phyloP scores from a whole-genome alignment of 2,888 invertebrate species.

The Epinotia bilunana region DNA sequence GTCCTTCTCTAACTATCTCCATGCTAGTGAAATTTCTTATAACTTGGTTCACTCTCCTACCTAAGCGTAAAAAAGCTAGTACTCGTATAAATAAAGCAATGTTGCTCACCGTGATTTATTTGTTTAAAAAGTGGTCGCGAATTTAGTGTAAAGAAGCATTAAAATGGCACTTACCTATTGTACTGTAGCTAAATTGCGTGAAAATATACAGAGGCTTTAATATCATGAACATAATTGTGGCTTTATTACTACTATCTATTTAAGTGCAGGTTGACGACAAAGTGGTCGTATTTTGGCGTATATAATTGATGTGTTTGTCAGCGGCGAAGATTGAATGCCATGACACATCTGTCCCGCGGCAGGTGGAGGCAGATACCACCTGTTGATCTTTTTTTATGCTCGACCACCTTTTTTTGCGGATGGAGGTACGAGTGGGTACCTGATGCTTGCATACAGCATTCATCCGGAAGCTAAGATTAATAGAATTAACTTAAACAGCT shows the following conservation, averaged over 20 bases:
- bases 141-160: background rate
- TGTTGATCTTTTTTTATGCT: constrained; percentile 69
- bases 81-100: too few species aligned
- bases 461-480: constrained; percentile 30
- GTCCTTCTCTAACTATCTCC: background rate
- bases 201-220: constrained; percentile 1
- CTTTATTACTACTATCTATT: constrained; percentile 7
- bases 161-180: background rate
- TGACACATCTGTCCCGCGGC: constrained; percentile 69
- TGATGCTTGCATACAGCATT: constrained; percentile 17
- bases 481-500: constrained; percentile 35
- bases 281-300: constrained; percentile 19
- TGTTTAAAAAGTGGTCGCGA: too few species aligned
- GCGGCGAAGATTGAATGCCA: constrained; percentile 33
- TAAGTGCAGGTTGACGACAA: constrained; percentile 7
- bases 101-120: too few species aligned
- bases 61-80: too few species aligned
- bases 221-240: background rate
- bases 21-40: background rate
- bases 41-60: too few species aligned
- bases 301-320: constrained; percentile 19
- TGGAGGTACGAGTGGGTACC: background rate
- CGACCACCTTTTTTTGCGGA: constrained; percentile 33
- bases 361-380: constrained; percentile 71
- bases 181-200: background rate